Evolutionary conservation across 2,888 invertebrate species (phyloP).

Genomic region (Eupithecia subumbrata): DNA sequence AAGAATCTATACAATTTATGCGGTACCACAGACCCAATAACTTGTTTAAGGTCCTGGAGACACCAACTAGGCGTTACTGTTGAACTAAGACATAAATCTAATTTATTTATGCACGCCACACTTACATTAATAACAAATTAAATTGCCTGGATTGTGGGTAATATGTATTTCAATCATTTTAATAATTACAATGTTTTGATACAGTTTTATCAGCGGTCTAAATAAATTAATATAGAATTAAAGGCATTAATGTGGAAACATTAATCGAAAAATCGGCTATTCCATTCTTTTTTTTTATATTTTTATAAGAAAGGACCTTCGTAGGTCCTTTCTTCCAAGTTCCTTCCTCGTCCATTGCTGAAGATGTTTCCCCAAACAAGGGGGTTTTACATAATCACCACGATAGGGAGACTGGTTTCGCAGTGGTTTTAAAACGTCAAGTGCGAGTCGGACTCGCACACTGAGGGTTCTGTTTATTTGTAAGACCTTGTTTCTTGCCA

Average conservation of each 20-base stretch:
- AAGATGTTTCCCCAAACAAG: too few species aligned
- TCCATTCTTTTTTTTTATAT: too few species aligned
- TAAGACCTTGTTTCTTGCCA: too few species aligned
- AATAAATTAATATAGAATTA: background rate
- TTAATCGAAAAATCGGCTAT: too few species aligned
- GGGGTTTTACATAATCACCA: too few species aligned
- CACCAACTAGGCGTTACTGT: slow-evolving; percentile 43
- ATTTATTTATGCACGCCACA: slow-evolving; percentile 55
- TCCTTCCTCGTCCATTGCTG: too few species aligned
- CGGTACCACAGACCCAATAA: background rate
- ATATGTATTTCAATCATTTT: slow-evolving; percentile 45
- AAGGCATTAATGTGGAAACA: background rate
- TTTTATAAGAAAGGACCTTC: too few species aligned
- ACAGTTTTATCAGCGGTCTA: background rate
- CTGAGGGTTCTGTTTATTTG: too few species aligned
- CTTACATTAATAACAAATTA: slow-evolving; percentile 57
- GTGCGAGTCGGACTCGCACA: too few species aligned
- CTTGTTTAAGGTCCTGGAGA: slow-evolving; percentile 19
- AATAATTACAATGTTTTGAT: slow-evolving; percentile 19
- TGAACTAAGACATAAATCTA: slow-evolving; percentile 52
- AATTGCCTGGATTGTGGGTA: slow-evolving; percentile 47
- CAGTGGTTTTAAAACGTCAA: too few species aligned
- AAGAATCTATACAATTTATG: slow-evolving; percentile 12
- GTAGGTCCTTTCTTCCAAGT: too few species aligned
- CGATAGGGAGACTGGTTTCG: too few species aligned